These are phyloP conservation scores for Nothobranchius furzeri DNA, from an alignment of 2,113 vertebrate species.

Conservation along the genomic window DNA sequence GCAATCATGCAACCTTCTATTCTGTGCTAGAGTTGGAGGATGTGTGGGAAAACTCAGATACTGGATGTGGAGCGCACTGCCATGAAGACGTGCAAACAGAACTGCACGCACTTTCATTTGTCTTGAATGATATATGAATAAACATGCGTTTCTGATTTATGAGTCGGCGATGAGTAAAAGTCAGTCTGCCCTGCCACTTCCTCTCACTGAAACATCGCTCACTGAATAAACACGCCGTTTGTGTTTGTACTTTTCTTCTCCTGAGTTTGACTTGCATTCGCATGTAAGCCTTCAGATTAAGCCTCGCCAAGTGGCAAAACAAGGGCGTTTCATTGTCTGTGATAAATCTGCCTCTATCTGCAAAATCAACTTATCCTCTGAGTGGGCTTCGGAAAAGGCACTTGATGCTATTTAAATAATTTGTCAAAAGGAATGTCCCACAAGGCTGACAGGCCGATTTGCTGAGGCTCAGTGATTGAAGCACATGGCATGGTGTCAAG, in stretches of 20 bases:
- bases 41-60: not conserved
- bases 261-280: slow-evolving; percentile 15
- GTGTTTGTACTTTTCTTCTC: slow-evolving; percentile 6
- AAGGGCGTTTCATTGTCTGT: slow-evolving; percentile 23
- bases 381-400: slow-evolving; percentile 27
- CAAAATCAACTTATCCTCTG: slow-evolving; percentile 39
- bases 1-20: not conserved
- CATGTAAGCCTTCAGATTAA: slow-evolving; percentile 16
- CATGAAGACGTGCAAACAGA: slow-evolving; percentile 5
- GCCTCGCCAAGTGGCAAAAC: slow-evolving; percentile 8
- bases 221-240: slow-evolving; percentile 16
- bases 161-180: slow-evolving; percentile 39
- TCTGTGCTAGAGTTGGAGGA: slow-evolving; percentile 9
- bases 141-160: slow-evolving; percentile 34
- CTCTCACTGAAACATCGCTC: slow-evolving; percentile 19
- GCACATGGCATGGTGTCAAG: slow-evolving; percentile 21
- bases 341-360: slow-evolving; percentile 22
- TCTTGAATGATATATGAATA: slow-evolving; percentile 26
- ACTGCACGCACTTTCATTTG: not conserved
- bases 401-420: slow-evolving; percentile 38
- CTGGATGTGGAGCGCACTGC: not conserved
- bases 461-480: slow-evolving; percentile 36
- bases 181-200: slow-evolving; percentile 8
- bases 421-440: slow-evolving; percentile 30
- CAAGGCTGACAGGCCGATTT: slow-evolving; percentile 47